Conservation (phyloP, 2,797 vertebrate species). For the Lemur catta region DNA sequence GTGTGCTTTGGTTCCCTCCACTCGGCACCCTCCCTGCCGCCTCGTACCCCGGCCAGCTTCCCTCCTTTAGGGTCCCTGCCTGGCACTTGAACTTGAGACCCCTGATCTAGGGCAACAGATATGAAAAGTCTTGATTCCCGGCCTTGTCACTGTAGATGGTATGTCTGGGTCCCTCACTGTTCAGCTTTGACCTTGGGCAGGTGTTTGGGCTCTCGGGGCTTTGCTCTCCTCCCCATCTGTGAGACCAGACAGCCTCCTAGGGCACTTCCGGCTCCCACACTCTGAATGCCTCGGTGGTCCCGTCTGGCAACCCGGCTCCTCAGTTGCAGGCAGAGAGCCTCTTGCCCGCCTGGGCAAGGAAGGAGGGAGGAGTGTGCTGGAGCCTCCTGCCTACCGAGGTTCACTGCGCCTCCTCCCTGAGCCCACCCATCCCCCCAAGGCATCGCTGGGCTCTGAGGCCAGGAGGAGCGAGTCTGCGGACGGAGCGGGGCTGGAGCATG, state of each 20-base stretch:
- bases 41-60: neutral
- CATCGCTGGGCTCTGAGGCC: neutral
- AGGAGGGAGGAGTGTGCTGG: neutral
- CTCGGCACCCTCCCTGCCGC: neutral
- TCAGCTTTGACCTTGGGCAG: neutral
- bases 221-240: neutral
- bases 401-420: neutral
- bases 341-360: neutral
- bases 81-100: neutral
- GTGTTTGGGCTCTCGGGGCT: neutral
- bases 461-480: neutral
- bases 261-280: neutral
- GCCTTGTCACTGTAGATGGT: neutral
- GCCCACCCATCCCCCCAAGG: no score
- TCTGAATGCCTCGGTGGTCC: fast-evolving
- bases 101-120: neutral
- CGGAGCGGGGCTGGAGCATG: no score
- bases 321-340: neutral
- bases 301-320: neutral
- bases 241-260: neutral
- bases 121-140: neutral
- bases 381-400: no score
- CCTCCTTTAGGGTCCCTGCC: neutral
- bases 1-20: no score
- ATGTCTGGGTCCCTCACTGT: neutral